Evolutionary conservation across 1,140 invertebrate genomes (phyloP), one percentile per base, ranked within the genome.

Genomic region (Leptinotarsa texana): DNA sequence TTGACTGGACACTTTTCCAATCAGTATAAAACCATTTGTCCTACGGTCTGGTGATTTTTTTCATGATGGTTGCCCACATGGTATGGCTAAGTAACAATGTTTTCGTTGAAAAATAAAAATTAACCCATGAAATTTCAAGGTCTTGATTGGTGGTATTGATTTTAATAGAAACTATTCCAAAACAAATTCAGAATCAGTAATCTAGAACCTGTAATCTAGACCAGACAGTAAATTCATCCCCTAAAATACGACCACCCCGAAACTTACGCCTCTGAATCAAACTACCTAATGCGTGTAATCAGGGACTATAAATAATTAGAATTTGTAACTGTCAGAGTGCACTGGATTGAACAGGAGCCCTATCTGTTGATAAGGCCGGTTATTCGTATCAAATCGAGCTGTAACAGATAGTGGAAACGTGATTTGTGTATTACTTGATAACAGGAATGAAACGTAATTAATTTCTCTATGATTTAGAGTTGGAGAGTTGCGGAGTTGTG

Each of bases 351-450:
- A 72, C 67, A 73, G 65, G 33, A 49, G 57, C 48, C 63, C 49
- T 71, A 71, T 61, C 69, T 71, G 69, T 71, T 71, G 69, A 71
- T 71, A 71, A 71, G 49, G 48, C 21, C 75, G 22, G 80, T 79
- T 81, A 81, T 82, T 82, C 80, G 77, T 79, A 78, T 80, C 78
- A 78, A 78, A 80, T 82, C 78, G 76, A 76, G 74, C 77, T 21
- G 75, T 73, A 76, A 73, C 79, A 80, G 81, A 81, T 81, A 80
- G 74, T 69, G 74, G 71, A 76, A 67, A 47, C 72, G 77, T 82
- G 81, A 82, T 82, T 82, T 82, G 81, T 82, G 80, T 78, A 82
- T 82, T 75, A 79, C 76, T 79, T 82, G 81, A 82, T 82, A 82
- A 82, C 75, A 75, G 75, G 70, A 79, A 79, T 80, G 80, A 81